A percentile compares a stretch with the other conserved stretches of the same genome.
These are phyloP conservation scores for Rousettus madagascariensis DNA, from an alignment of 2,797 vertebrate genomes.

Conservation along the genomic window DNA sequence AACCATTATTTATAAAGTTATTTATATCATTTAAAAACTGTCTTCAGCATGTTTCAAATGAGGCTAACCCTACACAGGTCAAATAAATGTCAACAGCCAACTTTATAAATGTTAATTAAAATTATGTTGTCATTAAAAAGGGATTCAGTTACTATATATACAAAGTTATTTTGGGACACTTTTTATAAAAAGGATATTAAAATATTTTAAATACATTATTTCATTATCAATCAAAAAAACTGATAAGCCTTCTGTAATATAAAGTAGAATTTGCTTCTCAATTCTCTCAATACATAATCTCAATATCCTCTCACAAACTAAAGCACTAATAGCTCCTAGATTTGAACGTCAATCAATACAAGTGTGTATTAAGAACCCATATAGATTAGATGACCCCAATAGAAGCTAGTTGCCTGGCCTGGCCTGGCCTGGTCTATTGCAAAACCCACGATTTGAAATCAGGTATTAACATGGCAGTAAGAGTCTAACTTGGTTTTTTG, in stretches of 20 bases:
- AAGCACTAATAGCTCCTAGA: constrained; percentile 25
- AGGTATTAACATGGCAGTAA: constrained; percentile 5
- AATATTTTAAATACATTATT: constrained; percentile 31
- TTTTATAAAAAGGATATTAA: not conserved
- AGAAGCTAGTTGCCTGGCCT: constrained; percentile 16
- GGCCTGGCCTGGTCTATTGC: not conserved
- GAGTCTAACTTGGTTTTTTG: constrained; percentile 40
- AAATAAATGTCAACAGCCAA: constrained; percentile 49
- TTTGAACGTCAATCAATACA: constrained; percentile 32
- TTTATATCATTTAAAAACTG: constrained; percentile 6
- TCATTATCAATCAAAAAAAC: constrained; percentile 36
- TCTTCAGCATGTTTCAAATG: constrained; percentile 1
- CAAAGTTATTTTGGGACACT: not conserved
- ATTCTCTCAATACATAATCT: constrained; percentile 34
- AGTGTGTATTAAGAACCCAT: constrained; percentile 37
- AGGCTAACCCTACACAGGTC: not conserved
- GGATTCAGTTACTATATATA: not conserved
- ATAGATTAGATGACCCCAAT: constrained; percentile 40
- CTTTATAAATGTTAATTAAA: constrained; percentile 57
- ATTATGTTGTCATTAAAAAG: constrained; percentile 35
- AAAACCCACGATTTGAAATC: constrained; percentile 49
- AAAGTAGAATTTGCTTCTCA: constrained; percentile 45
- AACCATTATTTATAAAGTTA: constrained; percentile 31
- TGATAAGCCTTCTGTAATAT: constrained; percentile 19
- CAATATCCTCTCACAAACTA: constrained; percentile 39